Evolutionary conservation across 2,797 vertebrate genomes (phyloP).

Genomic region (Anguilla obscura): DNA sequence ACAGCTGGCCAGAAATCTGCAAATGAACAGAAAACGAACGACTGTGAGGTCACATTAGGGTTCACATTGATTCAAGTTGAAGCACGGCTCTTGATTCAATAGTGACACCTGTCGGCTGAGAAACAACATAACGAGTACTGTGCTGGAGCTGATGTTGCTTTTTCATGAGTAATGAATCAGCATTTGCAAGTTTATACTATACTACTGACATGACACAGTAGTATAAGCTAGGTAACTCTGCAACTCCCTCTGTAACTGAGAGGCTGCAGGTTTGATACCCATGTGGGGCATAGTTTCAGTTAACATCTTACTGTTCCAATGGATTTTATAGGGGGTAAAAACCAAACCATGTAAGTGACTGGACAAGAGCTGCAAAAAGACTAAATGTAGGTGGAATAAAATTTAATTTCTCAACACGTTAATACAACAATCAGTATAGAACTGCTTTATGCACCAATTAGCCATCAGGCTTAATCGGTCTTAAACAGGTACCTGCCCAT

Average conservation of each 20-base stretch:
- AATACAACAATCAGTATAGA: not conserved
- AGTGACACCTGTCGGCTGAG: not conserved
- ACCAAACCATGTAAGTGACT: too few relatives aligned
- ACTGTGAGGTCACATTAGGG: not conserved
- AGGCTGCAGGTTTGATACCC: too few relatives aligned
- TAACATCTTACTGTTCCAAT: too few relatives aligned
- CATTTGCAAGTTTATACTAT: not conserved
- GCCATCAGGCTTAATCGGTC: not conserved
- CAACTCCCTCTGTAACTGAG: too few relatives aligned
- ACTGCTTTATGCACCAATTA: not conserved
- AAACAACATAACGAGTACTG: not conserved
- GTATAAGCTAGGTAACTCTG: too few relatives aligned
- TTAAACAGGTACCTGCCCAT: not conserved
- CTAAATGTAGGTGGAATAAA: not conserved
- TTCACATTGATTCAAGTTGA: not conserved
- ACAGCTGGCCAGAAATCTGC: slow-evolving; percentile 69
- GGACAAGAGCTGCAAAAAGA: too few relatives aligned
- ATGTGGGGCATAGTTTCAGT: too few relatives aligned
- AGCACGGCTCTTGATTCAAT: not conserved
- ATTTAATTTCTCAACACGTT: not conserved
- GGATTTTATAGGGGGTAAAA: too few relatives aligned
- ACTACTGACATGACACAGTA: too few relatives aligned
- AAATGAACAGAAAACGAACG: not conserved
- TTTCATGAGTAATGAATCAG: not conserved
- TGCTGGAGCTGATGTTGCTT: not conserved